These are phyloP conservation scores for Platorchestia sp. DNA, from an alignment of 1,140 invertebrate genomes.

Conservation along the genomic window DNA sequence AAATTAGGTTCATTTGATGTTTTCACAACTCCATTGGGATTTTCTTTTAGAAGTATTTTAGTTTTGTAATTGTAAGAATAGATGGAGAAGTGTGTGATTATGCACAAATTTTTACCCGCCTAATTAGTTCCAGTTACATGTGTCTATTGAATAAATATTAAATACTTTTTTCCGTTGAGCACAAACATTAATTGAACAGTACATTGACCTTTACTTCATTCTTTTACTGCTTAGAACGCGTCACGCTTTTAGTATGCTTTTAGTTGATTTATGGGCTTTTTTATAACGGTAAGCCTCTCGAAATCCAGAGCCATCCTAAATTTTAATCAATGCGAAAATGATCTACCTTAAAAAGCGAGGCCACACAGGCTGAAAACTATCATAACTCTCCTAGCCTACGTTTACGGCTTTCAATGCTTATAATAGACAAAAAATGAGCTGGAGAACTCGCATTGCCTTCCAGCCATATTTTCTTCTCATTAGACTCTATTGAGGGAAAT, in stretches of 20 bases:
- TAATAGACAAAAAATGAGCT: not conserved
- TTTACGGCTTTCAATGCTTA: not conserved
- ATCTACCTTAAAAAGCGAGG: not conserved
- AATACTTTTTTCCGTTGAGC: not conserved
- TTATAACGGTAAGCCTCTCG: not conserved
- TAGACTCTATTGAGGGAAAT: conserved; percentile 1
- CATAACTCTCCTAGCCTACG: not conserved
- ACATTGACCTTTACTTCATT: not conserved
- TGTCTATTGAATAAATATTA: not conserved
- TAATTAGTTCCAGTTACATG: not conserved
- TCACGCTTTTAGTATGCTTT: not conserved
- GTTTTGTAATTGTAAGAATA: not conserved
- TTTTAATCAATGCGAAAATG: not conserved
- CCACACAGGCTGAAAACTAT: not conserved
- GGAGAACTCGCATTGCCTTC: not conserved
- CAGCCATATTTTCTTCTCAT: not conserved
- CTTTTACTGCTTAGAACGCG: not conserved
- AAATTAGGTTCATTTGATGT: not conserved
- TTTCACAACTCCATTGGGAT: not conserved
- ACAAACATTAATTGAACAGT: not conserved
- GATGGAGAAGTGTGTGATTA: not conserved
- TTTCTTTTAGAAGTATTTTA: not conserved
- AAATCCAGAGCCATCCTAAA: not conserved
- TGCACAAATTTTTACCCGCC: not conserved
- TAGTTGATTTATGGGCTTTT: not conserved